Percentiles rank a stretch among this genome's conserved stretches.
Conservation (phyloP, 2,888 invertebrate species). For the Itoplectis maculator region DNA sequence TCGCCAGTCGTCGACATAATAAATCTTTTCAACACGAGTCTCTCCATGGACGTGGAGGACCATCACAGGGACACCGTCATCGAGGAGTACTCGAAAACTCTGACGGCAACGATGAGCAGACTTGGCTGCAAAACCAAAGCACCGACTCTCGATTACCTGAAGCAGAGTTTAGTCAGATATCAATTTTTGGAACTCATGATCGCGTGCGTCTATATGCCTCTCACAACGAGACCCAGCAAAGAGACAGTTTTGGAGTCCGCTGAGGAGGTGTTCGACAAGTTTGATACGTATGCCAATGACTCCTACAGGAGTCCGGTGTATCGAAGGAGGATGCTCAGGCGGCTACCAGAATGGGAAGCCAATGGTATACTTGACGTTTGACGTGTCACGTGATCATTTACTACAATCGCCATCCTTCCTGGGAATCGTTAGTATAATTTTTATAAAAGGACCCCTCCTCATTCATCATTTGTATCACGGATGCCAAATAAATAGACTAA, state of each 20-base stretch:
- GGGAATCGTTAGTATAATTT: too few relatives aligned
- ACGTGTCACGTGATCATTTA: neutral
- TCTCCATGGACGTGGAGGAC: conserved; percentile 68
- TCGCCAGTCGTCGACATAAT: conserved; percentile 84
- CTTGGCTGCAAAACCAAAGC: conserved; percentile 75
- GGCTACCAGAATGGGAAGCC: conserved; percentile 73
- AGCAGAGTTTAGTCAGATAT: conserved; percentile 67
- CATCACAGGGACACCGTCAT: conserved; percentile 71
- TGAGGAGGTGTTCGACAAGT: conserved; percentile 73
- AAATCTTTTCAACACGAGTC: conserved; percentile 84
- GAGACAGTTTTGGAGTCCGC: conserved; percentile 72
- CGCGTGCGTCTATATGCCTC: conserved; percentile 63
- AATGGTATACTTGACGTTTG: conserved; percentile 76
- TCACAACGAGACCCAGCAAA: conserved; percentile 73
- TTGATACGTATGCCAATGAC: conserved; percentile 64
- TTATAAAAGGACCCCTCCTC: too few relatives aligned
- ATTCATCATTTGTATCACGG: too few relatives aligned
- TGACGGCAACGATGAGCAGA: conserved; percentile 74
- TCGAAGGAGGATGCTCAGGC: conserved; percentile 71
- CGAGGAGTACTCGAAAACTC: conserved; percentile 73
- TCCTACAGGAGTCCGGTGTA: conserved; percentile 65
- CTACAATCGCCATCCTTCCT: neutral
- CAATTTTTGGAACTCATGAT: conserved; percentile 72
- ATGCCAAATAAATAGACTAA: too few relatives aligned
- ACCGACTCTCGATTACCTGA: conserved; percentile 72